These are phyloP conservation scores for Apodemia duryi DNA, from an alignment of 2,888 invertebrate species.

Conservation along the genomic window DNA sequence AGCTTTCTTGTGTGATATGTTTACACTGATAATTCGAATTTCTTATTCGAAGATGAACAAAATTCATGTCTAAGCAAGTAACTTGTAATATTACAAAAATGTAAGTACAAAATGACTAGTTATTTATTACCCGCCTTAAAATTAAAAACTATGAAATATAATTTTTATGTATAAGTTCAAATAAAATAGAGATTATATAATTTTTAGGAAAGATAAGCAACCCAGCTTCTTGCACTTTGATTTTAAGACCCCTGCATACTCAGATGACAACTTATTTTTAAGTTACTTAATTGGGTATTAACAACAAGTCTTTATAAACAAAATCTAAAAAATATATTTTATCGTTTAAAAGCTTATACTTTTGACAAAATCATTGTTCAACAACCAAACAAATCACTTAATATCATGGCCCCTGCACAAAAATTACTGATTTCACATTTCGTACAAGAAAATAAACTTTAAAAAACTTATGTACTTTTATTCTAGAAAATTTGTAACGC, in stretches of 20 bases:
- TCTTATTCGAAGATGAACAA: constrained; percentile 46
- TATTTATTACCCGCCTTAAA: constrained; percentile 8
- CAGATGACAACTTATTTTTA: not conserved
- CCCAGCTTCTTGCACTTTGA: constrained; percentile 4
- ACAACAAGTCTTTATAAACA: not conserved
- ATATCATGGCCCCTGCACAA: constrained; percentile 15
- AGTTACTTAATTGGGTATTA: not conserved
- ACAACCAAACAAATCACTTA: constrained; percentile 6
- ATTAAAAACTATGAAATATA: not conserved
- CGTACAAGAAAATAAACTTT: not conserved
- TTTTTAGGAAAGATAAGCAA: not conserved
- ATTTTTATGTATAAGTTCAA: not conserved
- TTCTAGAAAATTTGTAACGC: not conserved
- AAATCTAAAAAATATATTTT: constrained; percentile 10
- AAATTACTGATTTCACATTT: not conserved
- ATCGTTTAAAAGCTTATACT: constrained; percentile 5
- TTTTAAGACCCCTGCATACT: not conserved
- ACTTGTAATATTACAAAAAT: not conserved
- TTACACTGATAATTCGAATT: constrained; percentile 36
- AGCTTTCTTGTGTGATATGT: constrained; percentile 41
- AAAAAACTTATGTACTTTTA: not conserved
- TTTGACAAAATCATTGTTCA: constrained; percentile 20
- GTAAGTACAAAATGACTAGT: constrained; percentile 15
- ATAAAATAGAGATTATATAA: not conserved
- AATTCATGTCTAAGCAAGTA: constrained; percentile 32